Base-by-base conservation (phyloP, 2,113 vertebrate species). In the Aspidoscelis tigris region DNA sequence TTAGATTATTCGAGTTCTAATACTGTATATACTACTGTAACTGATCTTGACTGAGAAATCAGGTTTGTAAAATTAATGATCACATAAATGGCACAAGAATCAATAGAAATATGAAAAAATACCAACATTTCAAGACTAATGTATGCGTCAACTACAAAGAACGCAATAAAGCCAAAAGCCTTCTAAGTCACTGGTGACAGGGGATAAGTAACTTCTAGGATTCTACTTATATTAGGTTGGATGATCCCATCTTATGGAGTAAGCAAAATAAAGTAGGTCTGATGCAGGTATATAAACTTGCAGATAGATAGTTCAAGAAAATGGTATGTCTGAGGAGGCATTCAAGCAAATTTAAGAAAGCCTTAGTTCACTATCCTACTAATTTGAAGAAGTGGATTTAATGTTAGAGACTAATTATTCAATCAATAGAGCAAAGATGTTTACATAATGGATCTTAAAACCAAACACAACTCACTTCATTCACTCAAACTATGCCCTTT, bases 161-260 rank as follows among this genome's bases (percentile, higher is more conserved):
- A 21, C 22, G 39, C 72, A n/a, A 58, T 22, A 84, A 39, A 84
- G 77, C 21, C 58, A 26, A 82, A 76, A 73, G 58, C 58, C 74
- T 71, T 44, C 50, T 91, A 95, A 58, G 93, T 96, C 94, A 96
- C 94, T 73, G 89, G n/a, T 82, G 85, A 53, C 20, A 70, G 83
- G 90, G 80, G 76, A 87, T 61, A 65, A 58, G 14, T 80, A 84
- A 86, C 91, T 91, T 92, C 90, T 22, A 66, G 82, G 95, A 4
- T 80, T 75, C 68, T 72, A 53, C 41, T 43, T 50, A 18, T 33
- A 71, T 26, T 53, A 78, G 65, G 76, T 77, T 80, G 69, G 43
- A 75, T 81, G 66, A 14, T 70, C 68, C 75, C 74, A 79, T 83
- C 39, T 84, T 78, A 76, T 44, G 71, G 70, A 44, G 39, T 80